A percentile compares a stretch with the other conserved stretches of the same genome.
phyloP scores from a whole-genome alignment of 2,113 vertebrate genomes.

The Bubalus kerabau region DNA sequence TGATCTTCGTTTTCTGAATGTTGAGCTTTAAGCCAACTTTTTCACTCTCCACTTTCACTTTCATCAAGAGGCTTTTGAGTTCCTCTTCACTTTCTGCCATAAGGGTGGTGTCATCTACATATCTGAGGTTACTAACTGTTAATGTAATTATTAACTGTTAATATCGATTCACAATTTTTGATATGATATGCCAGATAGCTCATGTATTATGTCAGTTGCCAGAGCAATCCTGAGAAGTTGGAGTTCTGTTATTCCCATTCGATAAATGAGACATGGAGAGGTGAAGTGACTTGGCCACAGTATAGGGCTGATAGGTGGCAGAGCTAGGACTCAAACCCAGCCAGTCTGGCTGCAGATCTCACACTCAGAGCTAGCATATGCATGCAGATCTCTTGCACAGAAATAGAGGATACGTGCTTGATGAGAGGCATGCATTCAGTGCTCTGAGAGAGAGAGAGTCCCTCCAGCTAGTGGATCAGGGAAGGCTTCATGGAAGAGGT shows the following conservation, averaged over 20 bases:
- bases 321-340: not conserved
- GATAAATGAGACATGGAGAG: not conserved
- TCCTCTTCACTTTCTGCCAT: too few species aligned
- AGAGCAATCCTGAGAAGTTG: not conserved
- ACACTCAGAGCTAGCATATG: rapidly evolving
- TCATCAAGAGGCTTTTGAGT: too few species aligned
- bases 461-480: not conserved
- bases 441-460: not conserved
- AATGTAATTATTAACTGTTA: not conserved
- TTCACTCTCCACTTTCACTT: too few species aligned
- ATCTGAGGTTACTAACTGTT: not conserved
- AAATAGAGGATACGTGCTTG: rapidly evolving
- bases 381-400: not conserved
- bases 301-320: not conserved
- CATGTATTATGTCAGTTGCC: not conserved
- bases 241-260: not conserved
- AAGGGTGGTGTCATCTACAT: too few species aligned
- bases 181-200: not conserved
- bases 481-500: not conserved
- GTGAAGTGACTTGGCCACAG: not conserved
- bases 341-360: not conserved
- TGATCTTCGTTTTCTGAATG: too few species aligned
- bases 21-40: too few species aligned
- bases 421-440: not conserved
- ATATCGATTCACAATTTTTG: not conserved